These are phyloP conservation scores for Periophthalmus magnuspinnatus DNA, from an alignment of 2,797 vertebrate species.

Conservation along the genomic window DNA sequence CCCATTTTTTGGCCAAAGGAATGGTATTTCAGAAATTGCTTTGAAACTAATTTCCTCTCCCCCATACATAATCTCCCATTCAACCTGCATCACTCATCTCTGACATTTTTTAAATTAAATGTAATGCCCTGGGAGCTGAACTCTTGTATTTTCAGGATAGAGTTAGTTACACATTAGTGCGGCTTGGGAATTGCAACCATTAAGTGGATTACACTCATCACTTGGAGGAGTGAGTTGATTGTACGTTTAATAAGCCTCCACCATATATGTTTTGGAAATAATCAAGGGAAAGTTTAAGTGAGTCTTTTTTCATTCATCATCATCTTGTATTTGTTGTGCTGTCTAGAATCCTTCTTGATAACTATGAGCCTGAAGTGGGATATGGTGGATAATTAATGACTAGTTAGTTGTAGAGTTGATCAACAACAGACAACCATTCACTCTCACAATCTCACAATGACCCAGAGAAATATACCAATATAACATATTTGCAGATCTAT, in stretches of 20 bases:
- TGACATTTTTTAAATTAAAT: conserved; percentile 70
- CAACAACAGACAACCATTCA: not conserved
- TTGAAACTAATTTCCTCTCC: conserved; percentile 38
- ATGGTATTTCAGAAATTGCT: conserved; percentile 17
- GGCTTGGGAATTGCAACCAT: conserved; percentile 8
- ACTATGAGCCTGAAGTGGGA: not conserved
- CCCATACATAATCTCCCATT: conserved; percentile 41
- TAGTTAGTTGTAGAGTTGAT: conserved; percentile 10
- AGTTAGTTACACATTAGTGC: conserved; percentile 50
- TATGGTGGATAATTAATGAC: not conserved
- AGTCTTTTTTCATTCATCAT: not conserved
- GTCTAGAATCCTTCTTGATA: too few relatives aligned
- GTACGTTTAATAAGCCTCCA: conserved; percentile 31
- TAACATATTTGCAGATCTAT: not conserved
- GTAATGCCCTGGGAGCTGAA: conserved; percentile 55
- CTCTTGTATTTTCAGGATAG: conserved; percentile 46
- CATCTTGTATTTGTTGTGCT: too few relatives aligned
- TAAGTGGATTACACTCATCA: conserved; percentile 66
- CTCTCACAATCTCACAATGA: not conserved
- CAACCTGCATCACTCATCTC: conserved; percentile 67
- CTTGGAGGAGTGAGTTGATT: conserved; percentile 56
- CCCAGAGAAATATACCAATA: not conserved
- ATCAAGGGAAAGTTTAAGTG: conserved; percentile 24
- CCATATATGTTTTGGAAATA: conserved; percentile 23
- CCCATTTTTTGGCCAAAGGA: too few relatives aligned